Conservation (phyloP, 2,113 vertebrate genomes). For the Lasiurus borealis region DNA sequence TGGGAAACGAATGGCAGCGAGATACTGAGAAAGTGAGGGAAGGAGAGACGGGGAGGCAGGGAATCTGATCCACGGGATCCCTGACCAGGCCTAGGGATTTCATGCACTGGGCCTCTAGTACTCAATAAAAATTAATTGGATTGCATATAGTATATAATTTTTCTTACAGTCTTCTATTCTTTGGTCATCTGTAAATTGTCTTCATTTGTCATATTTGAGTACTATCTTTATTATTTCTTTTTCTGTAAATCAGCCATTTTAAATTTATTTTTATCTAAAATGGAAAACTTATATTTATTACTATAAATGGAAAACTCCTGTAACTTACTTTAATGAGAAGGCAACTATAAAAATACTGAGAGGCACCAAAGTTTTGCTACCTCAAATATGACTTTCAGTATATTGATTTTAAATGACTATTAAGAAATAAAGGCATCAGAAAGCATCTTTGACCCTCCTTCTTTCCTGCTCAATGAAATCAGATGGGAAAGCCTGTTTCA, state of each 20-base stretch:
- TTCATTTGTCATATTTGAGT: conserved; percentile 30
- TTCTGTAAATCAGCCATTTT: conserved; percentile 29
- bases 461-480: not conserved
- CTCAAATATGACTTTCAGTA: not conserved
- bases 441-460: not conserved
- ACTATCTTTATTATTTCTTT: not conserved
- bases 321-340: conserved; percentile 36
- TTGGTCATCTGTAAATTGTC: conserved; percentile 41
- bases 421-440: not conserved
- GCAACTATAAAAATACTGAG: not conserved
- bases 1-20: too few species aligned
- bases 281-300: conserved; percentile 18
- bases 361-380: not conserved
- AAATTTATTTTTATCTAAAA: conserved; percentile 41
- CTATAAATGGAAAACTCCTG: conserved; percentile 44
- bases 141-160: conserved; percentile 7
- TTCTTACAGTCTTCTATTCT: conserved; percentile 36
- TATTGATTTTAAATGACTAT: not conserved
- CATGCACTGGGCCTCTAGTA: too few species aligned
- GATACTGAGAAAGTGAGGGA: too few species aligned
- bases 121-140: conserved; percentile 47
- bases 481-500: not conserved
- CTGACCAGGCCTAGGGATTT: too few species aligned
- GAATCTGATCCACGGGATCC: too few species aligned
- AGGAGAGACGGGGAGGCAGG: too few species aligned